phyloP scores from a whole-genome alignment of 1,140 invertebrate species.

The Coelopa frigida region DNA sequence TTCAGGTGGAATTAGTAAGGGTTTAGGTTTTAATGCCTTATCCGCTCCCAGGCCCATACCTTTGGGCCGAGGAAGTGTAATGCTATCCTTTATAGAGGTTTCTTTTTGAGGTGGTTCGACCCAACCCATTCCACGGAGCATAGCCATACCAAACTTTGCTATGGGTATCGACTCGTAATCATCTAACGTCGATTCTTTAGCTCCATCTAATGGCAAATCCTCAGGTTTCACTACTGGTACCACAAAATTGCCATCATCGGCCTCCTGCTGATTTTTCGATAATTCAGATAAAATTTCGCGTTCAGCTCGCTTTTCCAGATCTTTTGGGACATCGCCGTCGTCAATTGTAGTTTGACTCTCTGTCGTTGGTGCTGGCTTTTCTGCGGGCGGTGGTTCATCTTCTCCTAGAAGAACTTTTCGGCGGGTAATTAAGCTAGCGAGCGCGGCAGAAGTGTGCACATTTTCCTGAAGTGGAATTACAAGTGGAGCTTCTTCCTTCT shows the following conservation, averaged over 20 bases:
- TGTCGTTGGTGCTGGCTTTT: slow-evolving; percentile 19
- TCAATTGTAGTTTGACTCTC: slow-evolving; percentile 22
- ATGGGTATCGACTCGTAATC: slow-evolving; percentile 90
- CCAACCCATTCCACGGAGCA: slow-evolving; percentile 95
- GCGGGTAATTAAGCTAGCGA: slow-evolving; percentile 41
- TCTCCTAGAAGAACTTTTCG: slow-evolving; percentile 34
- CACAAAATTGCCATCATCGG: slow-evolving; percentile 45
- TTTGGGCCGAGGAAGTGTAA: slow-evolving; percentile 59
- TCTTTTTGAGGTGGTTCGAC: slow-evolving; percentile 54
- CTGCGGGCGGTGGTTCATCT: slow-evolving; percentile 25
- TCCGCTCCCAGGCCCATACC: slow-evolving; percentile 88
- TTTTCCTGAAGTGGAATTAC: slow-evolving; percentile 57
- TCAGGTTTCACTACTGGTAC: slow-evolving; percentile 48
- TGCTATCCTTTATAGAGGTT: slow-evolving; percentile 53
- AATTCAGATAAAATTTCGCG: slow-evolving; percentile 39
- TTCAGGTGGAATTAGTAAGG: slow-evolving; percentile 40
- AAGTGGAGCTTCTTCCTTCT: slow-evolving; percentile 48
- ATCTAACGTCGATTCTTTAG: slow-evolving; percentile 65
- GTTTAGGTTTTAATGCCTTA: slow-evolving; percentile 51
- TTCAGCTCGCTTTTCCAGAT: slow-evolving; percentile 51
- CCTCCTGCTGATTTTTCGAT: slow-evolving; percentile 17
- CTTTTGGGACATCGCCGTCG: slow-evolving; percentile 36
- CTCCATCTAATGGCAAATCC: slow-evolving; percentile 48
- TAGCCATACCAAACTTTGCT: slow-evolving; percentile 79
- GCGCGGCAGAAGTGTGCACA: slow-evolving; percentile 49